Conservation (phyloP, 2,888 invertebrate genomes). For the Sesia bembeciformis region DNA sequence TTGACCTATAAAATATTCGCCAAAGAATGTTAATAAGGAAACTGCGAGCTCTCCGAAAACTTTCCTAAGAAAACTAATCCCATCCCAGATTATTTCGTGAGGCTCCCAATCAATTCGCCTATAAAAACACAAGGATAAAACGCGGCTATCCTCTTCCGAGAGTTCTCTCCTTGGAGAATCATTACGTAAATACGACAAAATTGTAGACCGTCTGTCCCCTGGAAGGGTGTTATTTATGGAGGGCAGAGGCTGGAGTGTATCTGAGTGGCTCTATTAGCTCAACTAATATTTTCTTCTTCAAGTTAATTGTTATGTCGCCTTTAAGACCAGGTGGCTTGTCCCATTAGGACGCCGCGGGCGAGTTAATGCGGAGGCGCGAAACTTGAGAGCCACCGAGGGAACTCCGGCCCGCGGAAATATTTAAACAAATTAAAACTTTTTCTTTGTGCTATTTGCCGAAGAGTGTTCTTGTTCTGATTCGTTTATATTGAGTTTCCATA, state of each 20-base stretch:
- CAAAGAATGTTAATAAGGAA: slow-evolving; percentile 47
- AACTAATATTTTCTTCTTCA: slow-evolving; percentile 69
- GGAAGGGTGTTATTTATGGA: slow-evolving; percentile 66
- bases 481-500: slow-evolving; percentile 31
- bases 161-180: slow-evolving; percentile 48
- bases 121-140: slow-evolving; percentile 44
- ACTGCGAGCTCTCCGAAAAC: slow-evolving; percentile 29
- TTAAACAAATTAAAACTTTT: slow-evolving; percentile 73
- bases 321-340: slow-evolving; percentile 68
- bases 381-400: slow-evolving; percentile 48
- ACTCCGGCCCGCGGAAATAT: slow-evolving; percentile 54
- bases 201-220: slow-evolving; percentile 45
- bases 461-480: slow-evolving; percentile 47
- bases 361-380: slow-evolving; percentile 52
- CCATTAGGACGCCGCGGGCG: slow-evolving; percentile 58
- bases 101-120: slow-evolving; percentile 61
- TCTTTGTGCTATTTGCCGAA: slow-evolving; percentile 49
- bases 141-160: slow-evolving; percentile 29
- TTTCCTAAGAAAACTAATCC: slow-evolving; percentile 56
- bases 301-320: slow-evolving; percentile 71
- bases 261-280: slow-evolving; percentile 65
- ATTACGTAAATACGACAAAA: slow-evolving; percentile 65
- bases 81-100: slow-evolving; percentile 52
- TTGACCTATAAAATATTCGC: slow-evolving; percentile 35
- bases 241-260: slow-evolving; percentile 58